These are phyloP conservation scores for Pristionchus mayeri DNA, from an alignment of 2,888 invertebrate species.

Conservation along the genomic window DNA sequence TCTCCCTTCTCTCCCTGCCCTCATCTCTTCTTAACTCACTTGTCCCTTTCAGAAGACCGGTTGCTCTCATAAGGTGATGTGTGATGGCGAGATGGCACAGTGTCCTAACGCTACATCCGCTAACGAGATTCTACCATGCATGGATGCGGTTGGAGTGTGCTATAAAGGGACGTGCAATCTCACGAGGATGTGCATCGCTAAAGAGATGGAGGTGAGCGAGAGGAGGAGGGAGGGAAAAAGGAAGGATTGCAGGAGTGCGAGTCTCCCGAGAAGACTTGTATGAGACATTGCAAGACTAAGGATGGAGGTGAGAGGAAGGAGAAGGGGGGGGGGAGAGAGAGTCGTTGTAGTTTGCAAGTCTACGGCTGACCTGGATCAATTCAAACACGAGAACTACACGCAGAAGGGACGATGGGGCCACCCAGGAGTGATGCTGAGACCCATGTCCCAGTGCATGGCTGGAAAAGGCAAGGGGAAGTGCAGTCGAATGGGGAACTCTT, in stretches of 20 bases:
- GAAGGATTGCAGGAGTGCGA: constrained; percentile 85
- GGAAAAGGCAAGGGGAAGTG: constrained; percentile 80
- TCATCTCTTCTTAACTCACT: no score
- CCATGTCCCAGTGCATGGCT: constrained; percentile 98
- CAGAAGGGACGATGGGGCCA: constrained; percentile 67
- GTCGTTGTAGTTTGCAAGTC: constrained; percentile 68
- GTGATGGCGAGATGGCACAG: neutral
- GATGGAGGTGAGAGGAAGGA: constrained; percentile 63
- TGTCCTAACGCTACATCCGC: neutral
- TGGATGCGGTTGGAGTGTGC: constrained; percentile 80
- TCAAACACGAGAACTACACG: constrained; percentile 60
- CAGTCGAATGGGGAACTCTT: neutral
- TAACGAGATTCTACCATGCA: constrained; percentile 52
- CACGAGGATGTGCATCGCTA: neutral
- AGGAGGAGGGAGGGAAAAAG: neutral
- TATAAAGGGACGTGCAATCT: constrained; percentile 94
- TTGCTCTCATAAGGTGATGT: neutral
- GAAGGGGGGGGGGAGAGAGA: neutral
- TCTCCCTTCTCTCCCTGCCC: no score
- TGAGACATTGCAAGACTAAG: constrained; percentile 88
- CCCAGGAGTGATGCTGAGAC: constrained; percentile 82
- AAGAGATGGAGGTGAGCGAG: neutral
- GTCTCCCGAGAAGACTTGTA: constrained; percentile 90
- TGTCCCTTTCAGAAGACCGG: neutral
- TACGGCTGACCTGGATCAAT: constrained; percentile 70